Evolutionary conservation across 1,140 invertebrate genomes (phyloP), one percentile per base, ranked within the genome.

Genomic region (Latrodectus geometricus): DNA sequence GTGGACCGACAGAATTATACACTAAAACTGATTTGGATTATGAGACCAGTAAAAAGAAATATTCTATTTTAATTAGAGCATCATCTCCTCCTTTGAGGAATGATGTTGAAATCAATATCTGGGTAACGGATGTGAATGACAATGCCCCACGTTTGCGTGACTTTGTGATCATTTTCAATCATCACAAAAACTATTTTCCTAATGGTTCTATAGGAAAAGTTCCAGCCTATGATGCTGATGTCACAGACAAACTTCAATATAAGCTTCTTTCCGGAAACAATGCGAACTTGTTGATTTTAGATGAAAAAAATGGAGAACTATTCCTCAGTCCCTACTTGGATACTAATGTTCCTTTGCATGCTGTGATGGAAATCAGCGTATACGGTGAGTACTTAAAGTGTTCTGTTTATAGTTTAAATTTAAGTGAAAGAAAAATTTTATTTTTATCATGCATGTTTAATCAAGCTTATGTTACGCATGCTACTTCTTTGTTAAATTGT

Each of bases 81-180:
- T 94, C 96, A 0, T 98, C 96, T 69, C 95, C 95, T 0, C 96
- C 97, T 0, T 90, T 98, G 7, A 93, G 97, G 88, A 96, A 95
- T 68, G 96, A 98, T 90, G 96, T 96, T 4, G 93, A 95, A 88
- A 95, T 99, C 0, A 95, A 96, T 89, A 94, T 99, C 14, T 91
- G 96, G 14, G 95, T 99, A 0, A 96, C 95, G 0, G 96, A 97
- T 90, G 95, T 97, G 0, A 98, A 98, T 89, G 97, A 99, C 89
- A 98, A 99, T 90, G 95, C 95, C 0, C 97, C 97, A 0, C 92
- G 95, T 75, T 91, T 98, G 72, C 94, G 96, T 89, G 96, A 98
- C 90, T 99, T 98, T 90, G 94, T 95, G 84, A 95, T 98, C 2
- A 95, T 98, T 48, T 97, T 98, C 90, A 99, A 99, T 91, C 98